A percentile compares a stretch with the other conserved stretches of the same genome.
phyloP scores from a whole-genome alignment of 2,113 vertebrate species.

The Pelecanoides urinatrix region DNA sequence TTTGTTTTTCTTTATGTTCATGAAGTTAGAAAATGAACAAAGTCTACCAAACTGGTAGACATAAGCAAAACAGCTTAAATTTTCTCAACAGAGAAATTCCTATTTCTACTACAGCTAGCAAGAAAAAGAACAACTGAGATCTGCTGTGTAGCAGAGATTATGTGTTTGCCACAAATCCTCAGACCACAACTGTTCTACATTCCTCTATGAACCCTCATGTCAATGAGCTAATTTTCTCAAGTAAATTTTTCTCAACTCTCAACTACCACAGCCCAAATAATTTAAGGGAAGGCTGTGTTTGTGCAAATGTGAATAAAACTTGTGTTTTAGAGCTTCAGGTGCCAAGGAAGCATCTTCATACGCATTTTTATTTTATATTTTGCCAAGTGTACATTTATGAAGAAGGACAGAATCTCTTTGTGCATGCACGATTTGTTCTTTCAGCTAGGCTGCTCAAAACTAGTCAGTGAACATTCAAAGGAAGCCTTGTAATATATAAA shows the following conservation, averaged over 20 bases:
- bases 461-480: not conserved
- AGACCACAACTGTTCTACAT: not conserved
- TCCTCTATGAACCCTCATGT: not conserved
- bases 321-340: not conserved
- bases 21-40: not conserved
- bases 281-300: not conserved
- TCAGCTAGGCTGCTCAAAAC: slow-evolving; percentile 19
- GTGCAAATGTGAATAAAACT: not conserved
- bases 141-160: not conserved
- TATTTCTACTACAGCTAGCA: not conserved
- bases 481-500: slow-evolving; percentile 29
- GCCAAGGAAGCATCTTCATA: not conserved
- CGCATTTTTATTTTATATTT: not conserved
- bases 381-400: not conserved
- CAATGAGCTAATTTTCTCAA: not conserved
- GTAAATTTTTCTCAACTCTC: not conserved
- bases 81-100: not conserved
- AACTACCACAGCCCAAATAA: not conserved
- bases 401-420: not conserved
- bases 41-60: not conserved
- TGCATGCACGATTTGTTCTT: not conserved
- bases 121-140: not conserved
- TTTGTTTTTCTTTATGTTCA: not conserved
- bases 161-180: not conserved
- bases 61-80: not conserved